Conservation (phyloP, 2,797 vertebrate species). For the Loriculus beryllinus region DNA sequence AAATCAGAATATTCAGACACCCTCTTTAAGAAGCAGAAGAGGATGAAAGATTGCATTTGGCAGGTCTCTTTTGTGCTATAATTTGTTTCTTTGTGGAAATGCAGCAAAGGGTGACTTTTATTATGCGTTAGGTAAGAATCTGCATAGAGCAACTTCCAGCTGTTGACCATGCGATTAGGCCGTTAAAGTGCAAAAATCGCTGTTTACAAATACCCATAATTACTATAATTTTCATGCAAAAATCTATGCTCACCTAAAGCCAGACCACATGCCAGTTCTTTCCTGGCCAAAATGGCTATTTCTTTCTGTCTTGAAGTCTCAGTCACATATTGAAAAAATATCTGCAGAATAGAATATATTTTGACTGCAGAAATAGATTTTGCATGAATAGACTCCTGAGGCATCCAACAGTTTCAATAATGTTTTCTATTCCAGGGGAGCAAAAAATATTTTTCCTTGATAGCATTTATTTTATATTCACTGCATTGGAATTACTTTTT, state of each 20-base stretch:
- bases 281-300: slow-evolving; percentile 65
- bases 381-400: slow-evolving; percentile 75
- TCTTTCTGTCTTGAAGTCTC: slow-evolving; percentile 66
- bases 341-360: slow-evolving; percentile 75
- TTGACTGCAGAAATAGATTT: slow-evolving; percentile 77
- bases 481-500: slow-evolving; percentile 78
- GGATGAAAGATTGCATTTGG: slow-evolving; percentile 34
- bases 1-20: slow-evolving; percentile 25
- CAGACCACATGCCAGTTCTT: slow-evolving; percentile 55
- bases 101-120: slow-evolving; percentile 70
- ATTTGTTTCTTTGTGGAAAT: slow-evolving; percentile 57
- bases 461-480: slow-evolving; percentile 80
- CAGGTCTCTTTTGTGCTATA: slow-evolving; percentile 39
- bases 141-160: slow-evolving; percentile 61
- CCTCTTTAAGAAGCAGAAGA: slow-evolving; percentile 57
- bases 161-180: slow-evolving; percentile 64
- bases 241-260: slow-evolving; percentile 57
- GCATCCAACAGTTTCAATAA: slow-evolving; percentile 80
- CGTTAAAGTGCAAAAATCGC: slow-evolving; percentile 54
- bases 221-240: slow-evolving; percentile 67
- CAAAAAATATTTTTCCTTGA: slow-evolving; percentile 79
- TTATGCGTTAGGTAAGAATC: slow-evolving; percentile 63
- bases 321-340: slow-evolving; percentile 59
- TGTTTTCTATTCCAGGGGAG: slow-evolving; percentile 77
- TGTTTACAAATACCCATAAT: slow-evolving; percentile 70